Evolutionary conservation across 2,888 invertebrate species (phyloP), one percentile per base, ranked within the genome.

Genomic region (Magallana nippona): DNA sequence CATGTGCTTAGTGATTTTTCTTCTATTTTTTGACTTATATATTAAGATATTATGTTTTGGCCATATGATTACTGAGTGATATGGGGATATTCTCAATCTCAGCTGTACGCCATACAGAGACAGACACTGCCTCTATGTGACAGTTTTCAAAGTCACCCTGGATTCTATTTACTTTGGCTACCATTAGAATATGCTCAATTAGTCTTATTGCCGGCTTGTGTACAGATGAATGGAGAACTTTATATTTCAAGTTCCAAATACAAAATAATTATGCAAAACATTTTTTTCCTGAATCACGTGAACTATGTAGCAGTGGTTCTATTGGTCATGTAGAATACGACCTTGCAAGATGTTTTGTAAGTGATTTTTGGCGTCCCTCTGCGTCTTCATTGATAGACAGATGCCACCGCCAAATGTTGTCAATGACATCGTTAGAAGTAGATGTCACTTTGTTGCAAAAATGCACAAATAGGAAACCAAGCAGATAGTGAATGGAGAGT

Each of bases 381-480:
- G 79, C 79, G 13, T 44, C 55, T 19, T 55, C 55, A n/a, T 79
- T 56, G 19, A 55, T 79, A 56, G 11, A 55, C 44, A 44, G 44
- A 8, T 55, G 55, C 15, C 19, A n/a, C n/a, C 79, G 17, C 17
- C 15, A 19, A 13, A 44, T 55, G 55, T 79, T n/a, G 55, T 79
- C 8, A 55, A 44, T 55, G 44, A 19, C 8, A 56, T 79, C n/a
- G 55, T 79, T 2, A 15, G 19, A 22, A 17, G 55, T n/a, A 56
- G 79, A 44, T 79, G 79, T 55, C 79, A 79, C 55, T 79, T 79
- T 11, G 79, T 79, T 44, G 55, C 79, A 55, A 79, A 56, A 17
- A 56, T 56, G 11, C 10, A 44, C n/a, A 79, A 79, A 79, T 17
- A 55, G 32, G 55, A 19, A 55, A 55, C 17, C 22, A 44, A 10